These are phyloP conservation scores for Acromyrmex heyeri DNA, from an alignment of 1,140 invertebrate genomes.

Conservation along the genomic window DNA sequence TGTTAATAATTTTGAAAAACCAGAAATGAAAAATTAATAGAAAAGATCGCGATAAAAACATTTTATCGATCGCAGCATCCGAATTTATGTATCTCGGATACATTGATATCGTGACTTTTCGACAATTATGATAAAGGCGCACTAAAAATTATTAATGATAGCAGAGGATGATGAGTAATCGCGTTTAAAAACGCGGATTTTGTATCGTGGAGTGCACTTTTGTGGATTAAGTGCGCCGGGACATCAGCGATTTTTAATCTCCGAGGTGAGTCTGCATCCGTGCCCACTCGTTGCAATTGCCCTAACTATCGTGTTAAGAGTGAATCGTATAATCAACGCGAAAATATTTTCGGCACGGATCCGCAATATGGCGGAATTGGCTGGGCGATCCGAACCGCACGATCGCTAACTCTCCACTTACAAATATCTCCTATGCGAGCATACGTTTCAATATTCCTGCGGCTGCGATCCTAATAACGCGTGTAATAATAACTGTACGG, in stretches of 20 bases:
- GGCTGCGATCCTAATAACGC: conserved; percentile 51
- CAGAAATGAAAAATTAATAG: not conserved
- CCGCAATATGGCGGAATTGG: conserved; percentile 2
- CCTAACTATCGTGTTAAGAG: conserved; percentile 21
- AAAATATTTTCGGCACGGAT: conserved; percentile 41
- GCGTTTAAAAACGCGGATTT: not conserved
- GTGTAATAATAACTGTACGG: conserved; percentile 52
- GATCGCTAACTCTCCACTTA: conserved; percentile 47
- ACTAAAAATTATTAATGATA: conserved; percentile 12
- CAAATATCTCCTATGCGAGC: conserved; percentile 46
- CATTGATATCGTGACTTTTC: not conserved
- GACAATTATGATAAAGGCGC: not conserved
- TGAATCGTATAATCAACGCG: conserved; percentile 24
- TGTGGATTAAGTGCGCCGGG: conserved; percentile 31
- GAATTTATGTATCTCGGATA: not conserved
- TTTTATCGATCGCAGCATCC: not conserved
- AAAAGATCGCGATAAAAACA: not conserved
- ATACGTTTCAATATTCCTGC: conserved; percentile 43
- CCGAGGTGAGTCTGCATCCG: not conserved
- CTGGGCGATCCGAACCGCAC: conserved; percentile 25
- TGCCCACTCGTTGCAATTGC: not conserved
- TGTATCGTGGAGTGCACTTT: not conserved
- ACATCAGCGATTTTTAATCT: conserved; percentile 49
- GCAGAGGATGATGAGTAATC: not conserved
- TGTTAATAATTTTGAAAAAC: not conserved